Evolutionary conservation across 2,113 vertebrate species (phyloP), one percentile per base, ranked within the genome.

Genomic region (Pterocles orientalis): DNA sequence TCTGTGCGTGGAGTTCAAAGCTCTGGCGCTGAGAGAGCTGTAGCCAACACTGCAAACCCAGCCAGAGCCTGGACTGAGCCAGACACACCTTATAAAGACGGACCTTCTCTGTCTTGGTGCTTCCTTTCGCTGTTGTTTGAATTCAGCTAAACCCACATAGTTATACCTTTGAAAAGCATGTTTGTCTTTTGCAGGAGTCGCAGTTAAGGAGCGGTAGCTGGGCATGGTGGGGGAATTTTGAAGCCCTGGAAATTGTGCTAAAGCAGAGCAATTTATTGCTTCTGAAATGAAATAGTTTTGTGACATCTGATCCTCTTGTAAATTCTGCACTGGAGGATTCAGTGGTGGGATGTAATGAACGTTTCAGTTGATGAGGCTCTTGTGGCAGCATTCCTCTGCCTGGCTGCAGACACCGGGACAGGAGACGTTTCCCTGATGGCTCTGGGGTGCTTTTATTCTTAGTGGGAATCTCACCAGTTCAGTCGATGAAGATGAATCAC

Each of bases 281-380:
- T 86, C 75, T 90, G 82, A 73, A 93, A 57, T 54, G 21, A 70
- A 94, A 54, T n/a, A 6, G 28, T 73, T 92, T 25, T 1, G 17
- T 65, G 92, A 86, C 90, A 86, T 69, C 54, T 18, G 71, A 93
- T 88, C 86, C 50, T 93, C 45, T 34, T 89, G 89, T 78, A 73
- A 70, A 53, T 81, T n/a, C 65, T 75, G 64, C 72, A 53, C 64
- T 57, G 80, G 70, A 48, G 68, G 81, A 43, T 77, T 86, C 33
- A 7, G 64, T 24, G 71, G 41, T 77, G 64, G 72, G 69, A 31
- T 81, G 20, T 64, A 64, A 77, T 88, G 58, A 68, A 34, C 48
- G 17, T 53, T 45, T 36, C 47, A 76, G 48, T 26, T 33, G 75
- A 43, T 57, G 6, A 11, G 26, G 51, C 73, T 84, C 33, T 69